Base-by-base conservation (phyloP, 2,888 invertebrate genomes). In the Sphecodes monilicornis region DNA sequence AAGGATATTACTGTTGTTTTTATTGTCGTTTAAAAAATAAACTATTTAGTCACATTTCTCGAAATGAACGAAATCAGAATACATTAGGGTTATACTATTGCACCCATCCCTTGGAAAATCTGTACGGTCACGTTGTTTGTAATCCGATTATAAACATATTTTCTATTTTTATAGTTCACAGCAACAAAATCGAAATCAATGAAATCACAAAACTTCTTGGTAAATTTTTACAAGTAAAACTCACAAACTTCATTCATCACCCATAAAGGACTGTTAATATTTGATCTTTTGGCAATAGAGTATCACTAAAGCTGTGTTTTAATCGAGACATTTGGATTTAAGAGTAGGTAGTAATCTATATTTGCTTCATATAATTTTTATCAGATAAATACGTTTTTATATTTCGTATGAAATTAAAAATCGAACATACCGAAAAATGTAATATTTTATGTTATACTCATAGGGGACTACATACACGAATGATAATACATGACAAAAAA, bases 41-140 rank as follows among this genome's bases (percentile, higher is more conserved):
- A 87, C 81, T 88, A 88, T 85, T 88, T 89, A 86, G 87, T 87
- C 79, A 87, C 78, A 84, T 82, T 86, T 80, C 69, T 77, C 60
- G 77, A n/a, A 54, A 70, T 43, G 70, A 72, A 76, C 39, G 29
- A 76, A 73, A 46, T 71, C 75, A 76, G 22, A 78, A 78, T 85
- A 50, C 29, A 29, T 26, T 66, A 78, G 76, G 77, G 77, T 72
- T 84, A 26, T 75, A 75, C 72, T 82, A 50, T 50, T 78, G 46
- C 71, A 84, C 73, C 79, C 80, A 70, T 89, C 71, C 66, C 76
- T 75, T 70, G 76, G 73, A 68, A 41, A 85, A 83, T 46, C 50
- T 86, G 84, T 86, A 69, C 32, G 29, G 1, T 57, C 64, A 66
- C 22, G 57, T 81, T 76, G 22, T 71, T 78, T 76, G 29, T 54